These are phyloP conservation scores for Acronicta leporina DNA, from an alignment of 2,888 invertebrate genomes.

Conservation along the genomic window DNA sequence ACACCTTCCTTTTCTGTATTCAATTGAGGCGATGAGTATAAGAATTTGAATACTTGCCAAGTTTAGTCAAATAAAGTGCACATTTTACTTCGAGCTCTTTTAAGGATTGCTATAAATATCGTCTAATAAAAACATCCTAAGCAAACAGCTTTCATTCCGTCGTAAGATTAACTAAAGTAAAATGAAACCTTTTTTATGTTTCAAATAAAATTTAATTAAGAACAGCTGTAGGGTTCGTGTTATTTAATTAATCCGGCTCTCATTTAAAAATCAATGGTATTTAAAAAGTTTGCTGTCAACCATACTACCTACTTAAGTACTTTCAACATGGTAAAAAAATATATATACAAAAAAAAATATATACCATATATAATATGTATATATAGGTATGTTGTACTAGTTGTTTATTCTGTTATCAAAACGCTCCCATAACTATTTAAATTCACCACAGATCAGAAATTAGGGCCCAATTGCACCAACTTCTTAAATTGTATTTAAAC, in stretches of 20 bases:
- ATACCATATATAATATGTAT: no score
- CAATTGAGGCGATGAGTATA: conserved; percentile 28
- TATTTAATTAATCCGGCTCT: not conserved
- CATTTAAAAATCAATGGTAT: not conserved
- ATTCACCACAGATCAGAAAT: no score
- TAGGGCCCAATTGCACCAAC: no score
- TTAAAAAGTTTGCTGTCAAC: no score
- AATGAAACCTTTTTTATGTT: conserved; percentile 8
- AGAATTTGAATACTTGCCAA: conserved; percentile 21
- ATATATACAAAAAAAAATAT: no score
- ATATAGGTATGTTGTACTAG: no score
- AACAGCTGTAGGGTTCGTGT: not conserved
- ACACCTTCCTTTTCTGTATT: conserved; percentile 12
- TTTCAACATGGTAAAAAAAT: no score
- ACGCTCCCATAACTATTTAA: no score
- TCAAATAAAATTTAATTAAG: not conserved
- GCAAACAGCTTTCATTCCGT: not conserved
- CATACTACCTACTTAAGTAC: no score
- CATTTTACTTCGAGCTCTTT: conserved; percentile 17
- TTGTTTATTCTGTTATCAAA: no score
- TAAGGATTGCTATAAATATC: not conserved
- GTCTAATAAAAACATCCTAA: conserved; percentile 2
- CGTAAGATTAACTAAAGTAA: not conserved
- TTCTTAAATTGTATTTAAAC: no score
- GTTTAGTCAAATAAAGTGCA: conserved; percentile 21